Evolutionary conservation across 2,888 invertebrate species (phyloP), one percentile per base, ranked within the genome.

Genomic region (Eucera pruinosa): DNA sequence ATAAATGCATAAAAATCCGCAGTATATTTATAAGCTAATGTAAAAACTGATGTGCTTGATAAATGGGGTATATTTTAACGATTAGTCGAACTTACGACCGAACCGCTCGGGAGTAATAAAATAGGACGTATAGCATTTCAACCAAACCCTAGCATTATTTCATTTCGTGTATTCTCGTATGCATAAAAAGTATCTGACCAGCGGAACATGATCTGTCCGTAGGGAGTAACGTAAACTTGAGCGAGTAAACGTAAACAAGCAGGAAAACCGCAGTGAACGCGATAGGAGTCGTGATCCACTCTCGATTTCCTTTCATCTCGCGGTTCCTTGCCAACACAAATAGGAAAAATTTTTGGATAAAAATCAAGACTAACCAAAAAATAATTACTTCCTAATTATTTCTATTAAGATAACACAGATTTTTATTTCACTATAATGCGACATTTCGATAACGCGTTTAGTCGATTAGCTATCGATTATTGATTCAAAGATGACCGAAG

Each of bases 231-330:
- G 41, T 48, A 74, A 73, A 45, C 45, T 55, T 55, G 64, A 64
- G 43, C 45, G 57, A 57, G 57, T 58, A 65, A 75, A 75, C 54
- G 48, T 76, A 76, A 61, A 67, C 62, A 62, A 61, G 18, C 18
- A 61, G 25, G 33, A 60, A 66, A 74, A 48, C 54, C 60, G 33
- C 54, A 62, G 45, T 1, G 18, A 43, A 27, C 50, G 20, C 55
- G 57, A 43, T 50, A 61, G 23, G 2, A 54, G 47, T 20, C 23
- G 20, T 52, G 48, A 67, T 54, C 62, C 69, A 77, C 77, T 76
- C 47, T 77, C 77, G 52, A 58, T 77, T 76, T 68, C 41, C 58
- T n/a, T 47, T 52, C 18, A 18, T 41, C 60, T 36, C 18, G 23
- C 36, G 27, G 33, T 58, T 58, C 7, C 20, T 30, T 48, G 2